Evolutionary conservation across 2,888 invertebrate genomes (phyloP), one percentile per base, ranked within the genome.

Genomic region (Lochmaea capreae): DNA sequence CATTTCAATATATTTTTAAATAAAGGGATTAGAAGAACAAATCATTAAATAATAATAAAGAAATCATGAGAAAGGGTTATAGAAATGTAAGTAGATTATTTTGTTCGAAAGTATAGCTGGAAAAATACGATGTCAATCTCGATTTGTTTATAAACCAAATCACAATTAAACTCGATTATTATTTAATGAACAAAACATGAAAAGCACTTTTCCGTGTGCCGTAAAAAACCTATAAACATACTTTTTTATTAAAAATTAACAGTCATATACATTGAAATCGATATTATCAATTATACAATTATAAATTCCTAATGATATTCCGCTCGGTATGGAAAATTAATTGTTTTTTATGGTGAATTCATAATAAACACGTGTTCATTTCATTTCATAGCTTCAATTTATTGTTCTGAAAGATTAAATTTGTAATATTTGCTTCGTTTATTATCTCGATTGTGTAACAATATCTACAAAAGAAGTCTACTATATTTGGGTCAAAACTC

Each of bases 311-410:
- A 79, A 83, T 79, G 79, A 81, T 81, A 82, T 79, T 79, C 77
- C 80, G 79, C 79, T 78, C 77, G 72, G 78, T 82, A 82, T 82
- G 83, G 82, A 82, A 82, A 83, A 83, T 83, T 83, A 83, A 83
- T 83, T 81, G 78, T 80, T 79, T 82, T n/a, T 78, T 77, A 77
- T 78, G 78, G 79, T 79, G 78, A 81, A 81, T 81, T 78, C 81
- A 83, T 82, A 81, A 78, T 80, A 80, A 81, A 82, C 83, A 83
- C 81, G 82, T 83, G 83, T 83, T 81, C 83, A 83, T 83, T 83
- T 83, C 80, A 80, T 83, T 83, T 83, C 83, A 83, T 83, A 80
- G 79, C 81, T 76, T 72, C 79, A 82, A 83, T 83, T 83, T 83
- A 83, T 80, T 75, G 76, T 65, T 76, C 79, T 62, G 81, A 67